Evolutionary conservation across 92 coral and sea anemone species (phyloP).

Genomic region (Zoanthus sociatus): DNA sequence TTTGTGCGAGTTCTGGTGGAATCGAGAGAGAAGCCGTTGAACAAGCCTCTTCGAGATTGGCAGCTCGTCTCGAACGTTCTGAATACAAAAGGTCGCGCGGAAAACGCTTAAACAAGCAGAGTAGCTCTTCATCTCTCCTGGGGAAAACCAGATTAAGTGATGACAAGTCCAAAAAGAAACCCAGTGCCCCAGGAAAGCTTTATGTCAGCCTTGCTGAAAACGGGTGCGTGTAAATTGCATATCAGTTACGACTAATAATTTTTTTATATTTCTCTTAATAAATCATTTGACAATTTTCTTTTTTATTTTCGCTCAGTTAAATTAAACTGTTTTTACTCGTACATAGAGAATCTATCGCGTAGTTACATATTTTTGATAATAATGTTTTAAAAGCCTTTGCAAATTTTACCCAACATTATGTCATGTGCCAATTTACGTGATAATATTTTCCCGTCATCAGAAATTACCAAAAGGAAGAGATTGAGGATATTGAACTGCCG

Average conservation of each 20-base stretch:
- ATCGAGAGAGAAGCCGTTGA: constrained; percentile 59
- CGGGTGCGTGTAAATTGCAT: not conserved
- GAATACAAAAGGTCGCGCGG: constrained; percentile 94
- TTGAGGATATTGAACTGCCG: not conserved
- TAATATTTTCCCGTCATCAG: constrained; percentile 13
- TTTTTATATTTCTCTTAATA: not conserved
- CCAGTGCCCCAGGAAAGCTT: constrained; percentile 36
- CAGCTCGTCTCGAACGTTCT: constrained; percentile 94
- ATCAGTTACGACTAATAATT: not conserved
- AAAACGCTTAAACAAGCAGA: constrained; percentile 74
- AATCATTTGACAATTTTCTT: not conserved
- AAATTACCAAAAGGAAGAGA: constrained; percentile 16
- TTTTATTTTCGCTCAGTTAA: not conserved
- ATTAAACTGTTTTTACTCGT: not conserved
- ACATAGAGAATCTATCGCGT: not conserved
- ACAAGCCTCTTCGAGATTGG: constrained; percentile 91
- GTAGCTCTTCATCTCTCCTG: constrained; percentile 60
- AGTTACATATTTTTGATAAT: not conserved
- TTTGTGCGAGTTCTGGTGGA: constrained; percentile 68
- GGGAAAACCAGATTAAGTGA: constrained; percentile 31
- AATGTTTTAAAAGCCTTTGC: not conserved
- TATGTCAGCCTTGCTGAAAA: constrained; percentile 13
- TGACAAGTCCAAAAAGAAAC: constrained; percentile 37
- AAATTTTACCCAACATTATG: not conserved
- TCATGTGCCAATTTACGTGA: not conserved